These are phyloP conservation scores for Himantopus leucocephalus DNA, from an alignment of 2,113 vertebrate genomes.

Conservation along the genomic window DNA sequence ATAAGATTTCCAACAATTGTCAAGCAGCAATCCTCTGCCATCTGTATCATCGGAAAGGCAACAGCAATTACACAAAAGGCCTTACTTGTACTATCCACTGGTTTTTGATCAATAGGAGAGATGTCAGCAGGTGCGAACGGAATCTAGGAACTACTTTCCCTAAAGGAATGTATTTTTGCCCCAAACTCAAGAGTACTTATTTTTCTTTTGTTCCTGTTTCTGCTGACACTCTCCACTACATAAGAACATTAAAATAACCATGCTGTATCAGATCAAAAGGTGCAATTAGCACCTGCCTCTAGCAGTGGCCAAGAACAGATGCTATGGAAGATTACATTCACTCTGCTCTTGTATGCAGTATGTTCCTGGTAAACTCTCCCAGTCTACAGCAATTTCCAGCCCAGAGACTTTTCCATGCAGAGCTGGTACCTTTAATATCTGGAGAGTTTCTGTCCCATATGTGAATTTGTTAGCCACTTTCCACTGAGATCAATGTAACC, in stretches of 20 bases:
- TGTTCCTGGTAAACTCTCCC: not conserved
- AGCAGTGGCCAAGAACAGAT: not conserved
- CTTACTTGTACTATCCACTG: not conserved
- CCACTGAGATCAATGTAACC: not conserved
- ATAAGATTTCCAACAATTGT: constrained; percentile 84
- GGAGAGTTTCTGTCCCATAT: not conserved
- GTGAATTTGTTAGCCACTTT: not conserved
- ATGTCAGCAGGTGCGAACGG: not conserved
- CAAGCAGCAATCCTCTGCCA: constrained; percentile 89
- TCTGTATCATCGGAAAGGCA: constrained; percentile 68
- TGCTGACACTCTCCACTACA: not conserved
- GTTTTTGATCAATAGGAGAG: not conserved
- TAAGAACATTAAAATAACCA: not conserved
- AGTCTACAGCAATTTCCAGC: not conserved
- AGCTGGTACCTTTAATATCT: not conserved
- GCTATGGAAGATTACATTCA: not conserved
- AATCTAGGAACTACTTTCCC: not conserved
- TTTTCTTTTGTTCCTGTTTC: not conserved
- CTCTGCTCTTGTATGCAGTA: not conserved
- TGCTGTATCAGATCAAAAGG: not conserved
- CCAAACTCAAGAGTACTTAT: not conserved
- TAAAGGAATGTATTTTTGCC: constrained; percentile 9
- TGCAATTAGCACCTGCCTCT: not conserved
- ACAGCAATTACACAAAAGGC: not conserved
- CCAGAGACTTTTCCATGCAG: not conserved